Base-by-base conservation (phyloP, 2,797 vertebrate genomes). In the Rhadinocentrus ornatus region DNA sequence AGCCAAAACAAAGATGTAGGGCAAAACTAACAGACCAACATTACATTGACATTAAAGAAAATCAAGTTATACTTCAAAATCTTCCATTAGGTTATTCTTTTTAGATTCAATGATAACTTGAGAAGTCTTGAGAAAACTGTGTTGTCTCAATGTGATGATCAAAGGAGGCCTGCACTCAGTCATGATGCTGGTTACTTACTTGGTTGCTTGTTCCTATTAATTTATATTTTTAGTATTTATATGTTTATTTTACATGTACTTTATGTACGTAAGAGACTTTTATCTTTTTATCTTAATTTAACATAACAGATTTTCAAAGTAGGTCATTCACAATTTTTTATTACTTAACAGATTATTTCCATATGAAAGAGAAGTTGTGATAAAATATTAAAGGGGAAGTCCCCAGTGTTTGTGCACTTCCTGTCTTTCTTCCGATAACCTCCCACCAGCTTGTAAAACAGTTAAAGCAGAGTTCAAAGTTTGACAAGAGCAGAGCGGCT, bases 361-460 rank as follows among this genome's bases (percentile, higher is more conserved):
- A 66, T 26, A 46, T 35, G 41, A 20, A 54, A 52, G 39, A 70
- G n/a, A 56, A 3, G 11, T 9, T 20, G 10, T 37, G 20, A 50
- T 55, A 58, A 1, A 9, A 15, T 11, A 65, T 29, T 16, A 34
- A 31, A 0, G 13, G 77, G 77, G 67, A 48, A 76, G 59, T 71
- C 75, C 84, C 60, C 11, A 0, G 0, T 60, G 16, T 16, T 39
- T 69, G 37, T 52, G 11, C 31, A 22, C 26, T 69, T 69, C 66
- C 66, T 60, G 56, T 52, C 66, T 52, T 52, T 70, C 54, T 50
- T 66, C 46, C 66, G 34, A 20, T 22, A 24, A 66, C 68, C 70
- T 80, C 73, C 52, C 44, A 78, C 68, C 31, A 76, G 34, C 32
- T 20, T 59, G 18, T 41, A 55, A 59, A 53, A 27, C 52, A 53